A percentile compares a stretch with the other conserved stretches of the same genome.
Conservation (phyloP, 2,113 vertebrate genomes). For the Scopus umbretta region DNA sequence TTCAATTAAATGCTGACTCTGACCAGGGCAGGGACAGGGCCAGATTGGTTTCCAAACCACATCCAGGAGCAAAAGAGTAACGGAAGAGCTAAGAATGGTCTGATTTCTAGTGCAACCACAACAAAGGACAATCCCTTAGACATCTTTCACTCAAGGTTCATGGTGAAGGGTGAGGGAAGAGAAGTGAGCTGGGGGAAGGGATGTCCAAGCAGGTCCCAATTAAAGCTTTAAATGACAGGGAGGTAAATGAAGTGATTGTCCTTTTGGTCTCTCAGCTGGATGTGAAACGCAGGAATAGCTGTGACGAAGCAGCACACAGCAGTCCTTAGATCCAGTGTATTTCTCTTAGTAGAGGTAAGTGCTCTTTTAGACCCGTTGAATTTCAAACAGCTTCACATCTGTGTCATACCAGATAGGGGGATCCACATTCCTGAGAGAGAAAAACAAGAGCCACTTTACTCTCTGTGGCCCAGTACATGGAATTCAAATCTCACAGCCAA, state of each 20-base stretch:
- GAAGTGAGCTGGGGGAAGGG: background rate
- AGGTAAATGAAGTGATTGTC: constrained; percentile 67
- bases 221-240: constrained; percentile 61
- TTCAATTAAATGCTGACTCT: background rate
- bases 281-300: constrained; percentile 58
- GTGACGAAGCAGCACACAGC: constrained; percentile 54
- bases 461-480: background rate
- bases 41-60: constrained; percentile 23
- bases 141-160: background rate
- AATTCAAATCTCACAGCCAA: background rate
- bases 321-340: constrained; percentile 62
- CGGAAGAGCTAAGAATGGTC: constrained; percentile 24
- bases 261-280: constrained; percentile 67
- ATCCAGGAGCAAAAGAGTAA: constrained; percentile 25
- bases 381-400: constrained; percentile 97
- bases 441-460: background rate
- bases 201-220: constrained; percentile 36
- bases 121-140: constrained; percentile 22
- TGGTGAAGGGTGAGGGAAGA: background rate
- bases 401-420: constrained; percentile 99
- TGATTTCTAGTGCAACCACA: constrained; percentile 57
- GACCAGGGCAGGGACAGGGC: background rate
- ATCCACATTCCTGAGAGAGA: constrained; percentile 89
- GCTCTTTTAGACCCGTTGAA: constrained; percentile 87
- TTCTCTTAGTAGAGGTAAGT: constrained; percentile 31